A percentile compares a stretch with the other conserved stretches of the same genome.
These are phyloP conservation scores for Cladopsammia gracilis DNA, from an alignment of 64 coral and sea anemone species.

Conservation along the genomic window DNA sequence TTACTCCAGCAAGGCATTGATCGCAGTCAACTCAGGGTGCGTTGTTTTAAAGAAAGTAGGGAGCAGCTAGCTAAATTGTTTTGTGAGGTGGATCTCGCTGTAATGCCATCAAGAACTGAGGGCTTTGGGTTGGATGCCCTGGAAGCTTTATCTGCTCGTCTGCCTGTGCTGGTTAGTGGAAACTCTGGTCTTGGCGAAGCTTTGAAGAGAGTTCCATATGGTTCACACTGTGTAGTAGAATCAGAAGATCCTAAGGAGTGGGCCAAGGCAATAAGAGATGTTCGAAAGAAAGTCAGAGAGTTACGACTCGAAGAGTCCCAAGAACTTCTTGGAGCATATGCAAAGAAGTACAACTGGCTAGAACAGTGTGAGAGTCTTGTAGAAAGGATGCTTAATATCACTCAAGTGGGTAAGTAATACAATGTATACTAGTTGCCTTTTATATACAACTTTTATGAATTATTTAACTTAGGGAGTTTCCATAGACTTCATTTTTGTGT, in stretches of 20 bases:
- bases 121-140: constrained; percentile 11
- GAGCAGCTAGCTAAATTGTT: background rate
- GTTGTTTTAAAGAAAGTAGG: constrained; percentile 7
- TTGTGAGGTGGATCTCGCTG: constrained; percentile 6
- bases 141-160: constrained; percentile 35
- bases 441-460: too few relatives aligned
- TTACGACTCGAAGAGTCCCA: background rate
- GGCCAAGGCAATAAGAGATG: background rate
- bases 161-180: constrained; percentile 15
- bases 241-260: background rate
- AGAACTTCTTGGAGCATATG: background rate
- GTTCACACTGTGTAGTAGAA: background rate
- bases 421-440: too few relatives aligned
- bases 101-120: constrained; percentile 33
- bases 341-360: background rate
- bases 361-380: background rate
- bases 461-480: too few relatives aligned
- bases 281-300: background rate
- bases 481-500: too few relatives aligned
- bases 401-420: too few relatives aligned
- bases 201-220: background rate
- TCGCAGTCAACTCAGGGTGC: background rate
- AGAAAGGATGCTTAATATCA: constrained; percentile 1
- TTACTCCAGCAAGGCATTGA: background rate
- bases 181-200: constrained; percentile 31